phyloP scores from a whole-genome alignment of 2,888 invertebrate species.

The Drosophila sordidapex region DNA sequence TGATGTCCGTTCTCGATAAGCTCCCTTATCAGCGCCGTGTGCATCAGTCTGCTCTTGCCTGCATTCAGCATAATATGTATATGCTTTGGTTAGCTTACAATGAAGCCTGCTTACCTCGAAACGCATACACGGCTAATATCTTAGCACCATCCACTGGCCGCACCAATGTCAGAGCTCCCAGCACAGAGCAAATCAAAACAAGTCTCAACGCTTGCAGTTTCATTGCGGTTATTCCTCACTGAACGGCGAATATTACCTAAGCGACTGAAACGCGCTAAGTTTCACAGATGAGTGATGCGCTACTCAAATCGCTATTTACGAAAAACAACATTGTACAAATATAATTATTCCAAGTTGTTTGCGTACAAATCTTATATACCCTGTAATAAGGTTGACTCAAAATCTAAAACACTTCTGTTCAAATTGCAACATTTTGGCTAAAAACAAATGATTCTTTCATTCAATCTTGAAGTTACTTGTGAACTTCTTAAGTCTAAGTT shows the following conservation, averaged over 20 bases:
- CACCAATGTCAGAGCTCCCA: conserved; percentile 28
- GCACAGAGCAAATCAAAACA: conserved; percentile 20
- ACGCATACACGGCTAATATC: conserved; percentile 85
- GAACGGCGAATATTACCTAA: background rate
- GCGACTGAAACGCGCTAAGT: background rate
- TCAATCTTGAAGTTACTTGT: background rate
- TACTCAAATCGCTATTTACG: too few species aligned
- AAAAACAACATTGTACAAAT: rapidly evolving
- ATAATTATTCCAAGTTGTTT: background rate
- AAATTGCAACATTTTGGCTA: too few species aligned
- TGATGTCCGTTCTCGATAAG: conserved; percentile 84
- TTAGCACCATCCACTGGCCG: conserved; percentile 68
- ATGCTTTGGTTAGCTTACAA: background rate
- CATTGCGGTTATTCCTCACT: conserved; percentile 28
- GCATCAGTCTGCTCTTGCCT: conserved; percentile 86
- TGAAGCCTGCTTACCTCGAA: conserved; percentile 72
- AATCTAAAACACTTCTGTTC: background rate
- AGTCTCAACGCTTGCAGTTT: conserved; percentile 9
- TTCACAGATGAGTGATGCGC: background rate
- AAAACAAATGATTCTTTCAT: background rate
- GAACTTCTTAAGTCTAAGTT: background rate
- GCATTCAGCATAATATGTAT: background rate
- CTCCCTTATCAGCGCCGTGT: conserved; percentile 84
- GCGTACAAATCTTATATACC: background rate
- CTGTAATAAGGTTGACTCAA: background rate